Evolutionary conservation across 2,888 invertebrate species (phyloP).

Genomic region (Glaucopsyche alexis): DNA sequence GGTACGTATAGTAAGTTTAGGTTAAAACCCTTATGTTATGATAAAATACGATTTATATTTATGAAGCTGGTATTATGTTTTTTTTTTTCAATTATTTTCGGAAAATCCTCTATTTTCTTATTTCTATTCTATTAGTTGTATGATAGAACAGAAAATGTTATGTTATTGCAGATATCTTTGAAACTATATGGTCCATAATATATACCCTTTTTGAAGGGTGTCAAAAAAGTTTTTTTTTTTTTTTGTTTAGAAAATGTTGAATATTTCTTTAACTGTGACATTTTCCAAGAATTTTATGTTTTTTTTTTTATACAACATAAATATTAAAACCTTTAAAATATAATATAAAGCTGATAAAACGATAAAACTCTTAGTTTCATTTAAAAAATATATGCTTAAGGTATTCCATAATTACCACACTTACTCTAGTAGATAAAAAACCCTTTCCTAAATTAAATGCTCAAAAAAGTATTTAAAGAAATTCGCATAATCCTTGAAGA

Average conservation of each 20-base stretch:
- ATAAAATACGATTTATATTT: conserved; percentile 8
- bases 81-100: conserved; percentile 39
- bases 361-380: too few species aligned
- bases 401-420: too few species aligned
- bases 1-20: too few species aligned
- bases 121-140: background rate
- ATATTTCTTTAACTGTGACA: background rate
- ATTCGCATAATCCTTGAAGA: conserved; percentile 6
- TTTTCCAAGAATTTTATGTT: background rate
- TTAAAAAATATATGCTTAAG: too few species aligned
- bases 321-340: too few species aligned
- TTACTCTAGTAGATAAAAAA: background rate
- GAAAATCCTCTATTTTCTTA: background rate
- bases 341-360: too few species aligned
- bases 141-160: too few species aligned
- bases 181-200: background rate
- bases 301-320: too few species aligned
- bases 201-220: too few species aligned
- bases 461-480: background rate
- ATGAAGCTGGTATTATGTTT: background rate
- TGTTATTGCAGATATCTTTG: too few species aligned
- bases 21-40: background rate
- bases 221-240: too few species aligned
- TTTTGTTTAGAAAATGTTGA: too few species aligned
- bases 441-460: background rate